Evolutionary conservation across 2,113 vertebrate genomes (phyloP), one percentile per base, ranked within the genome.

Genomic region (Garra rufa): DNA sequence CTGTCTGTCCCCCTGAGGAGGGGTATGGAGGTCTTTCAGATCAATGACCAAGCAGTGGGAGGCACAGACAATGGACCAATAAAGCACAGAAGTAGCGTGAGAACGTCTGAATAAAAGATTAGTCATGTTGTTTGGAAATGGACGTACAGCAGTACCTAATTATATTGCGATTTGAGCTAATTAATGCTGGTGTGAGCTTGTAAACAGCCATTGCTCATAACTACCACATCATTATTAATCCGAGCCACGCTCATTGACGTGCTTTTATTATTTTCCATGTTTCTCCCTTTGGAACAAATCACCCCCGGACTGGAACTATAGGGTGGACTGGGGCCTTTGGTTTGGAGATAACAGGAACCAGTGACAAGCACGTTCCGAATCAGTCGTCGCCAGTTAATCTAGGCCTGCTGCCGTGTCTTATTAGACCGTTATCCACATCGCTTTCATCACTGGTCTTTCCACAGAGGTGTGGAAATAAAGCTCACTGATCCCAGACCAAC

Each of bases 161-260:
- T 88, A 88, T 83, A 83, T 76, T 44, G 76, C 76, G 30, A 81
- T 87, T 85, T 87, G 74, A 70, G 85, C 59, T 81, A 81, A 86
- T 85, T 83, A 88, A 67, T 85, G 69, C 70, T 30, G 50, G 83
- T 63, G 71, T 30, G 78, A 88, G 78, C 85, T 88, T 74, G 78
- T 87, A 90, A 88, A 89, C 76, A 57, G 14, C 78, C 34, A 81
- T 87, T 88, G 83, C 86, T 88, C 85, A 88, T 76, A 85, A 86
- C 75, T 81, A 85, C 89, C 84, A 84, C 34, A 46, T 74, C 67
- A 82, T 88, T 82, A 88, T 76, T 84, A 83, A 85, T 75, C 44
- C 21, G 69, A 65, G 57, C 83, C 44, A 17, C 48, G 59, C 67
- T 88, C 70, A 79, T 84, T 75, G 50, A 73, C n/a, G 14, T 28